Base-by-base conservation (phyloP, 2,797 vertebrate genomes). In the Chelon auratus region DNA sequence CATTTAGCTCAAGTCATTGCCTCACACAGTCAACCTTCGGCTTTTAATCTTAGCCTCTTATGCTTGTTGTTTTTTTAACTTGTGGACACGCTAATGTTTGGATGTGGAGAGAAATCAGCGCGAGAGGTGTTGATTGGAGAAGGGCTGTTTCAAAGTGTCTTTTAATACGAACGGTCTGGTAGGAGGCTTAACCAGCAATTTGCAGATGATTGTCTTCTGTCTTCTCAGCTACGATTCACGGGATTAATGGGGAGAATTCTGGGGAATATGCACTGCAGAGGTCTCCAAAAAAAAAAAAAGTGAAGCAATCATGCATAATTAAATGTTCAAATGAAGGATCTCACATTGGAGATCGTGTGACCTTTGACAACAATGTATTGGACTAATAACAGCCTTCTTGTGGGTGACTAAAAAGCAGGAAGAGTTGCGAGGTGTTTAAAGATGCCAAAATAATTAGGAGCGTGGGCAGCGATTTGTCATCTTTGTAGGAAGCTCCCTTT, bases 401-500 rank as follows among this genome's bases (percentile, higher is more conserved):
- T 9, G 24, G 22, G 12, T 8, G 1, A n/a, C 47, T n/a, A 18
- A 48, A n/a, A 51, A 60, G 39, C 22, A 12, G 6, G 53, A 17
- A 48, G 17, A 51, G 51, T 3, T 20, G 17, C 1, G 0, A 71
- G n/a, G 51, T 3, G 18, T 48, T 62, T 39, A 52, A 20, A 20
- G 45, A 60, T 51, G 37, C 26, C 30, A 47, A 42, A 77, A 60
- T 40, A 1, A 78, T 63, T 20, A 55, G 15, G 20, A 54, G n/a
- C 15, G 17, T 20, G n/a, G 36, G 40, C 48, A 56, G 37, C 36
- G 47, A 36, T 68, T 72, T 73, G 51, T 57, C 20, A 24, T 64
- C 45, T 78, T 52, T 60, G 45, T 47, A 64, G 61, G 76, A 64
- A 54, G 22, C 58, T 69, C 40, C 24, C 72, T 66, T 22, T 2